Evolutionary conservation across 2,797 vertebrate species (phyloP).

Genomic region (Lutjanus campechanus): DNA sequence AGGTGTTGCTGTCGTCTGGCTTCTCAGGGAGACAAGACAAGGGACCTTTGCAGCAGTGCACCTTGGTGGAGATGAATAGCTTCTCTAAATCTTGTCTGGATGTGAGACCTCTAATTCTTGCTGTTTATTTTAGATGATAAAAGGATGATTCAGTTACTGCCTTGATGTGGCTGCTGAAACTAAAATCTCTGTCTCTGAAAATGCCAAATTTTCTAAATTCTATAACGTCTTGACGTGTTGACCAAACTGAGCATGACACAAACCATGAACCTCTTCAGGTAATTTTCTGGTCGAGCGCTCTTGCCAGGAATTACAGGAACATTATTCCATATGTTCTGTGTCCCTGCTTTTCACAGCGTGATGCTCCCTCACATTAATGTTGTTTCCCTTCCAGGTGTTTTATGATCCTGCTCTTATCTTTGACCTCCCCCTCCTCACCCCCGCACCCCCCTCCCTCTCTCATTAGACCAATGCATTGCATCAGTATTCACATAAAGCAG

Average conservation of each 20-base stretch:
- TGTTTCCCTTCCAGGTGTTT: conserved; percentile 64
- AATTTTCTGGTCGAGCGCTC: conserved; percentile 29
- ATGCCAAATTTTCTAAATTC: conserved; percentile 3
- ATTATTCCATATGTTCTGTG: conserved; percentile 37
- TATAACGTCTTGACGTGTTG: background rate
- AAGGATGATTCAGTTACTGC: background rate
- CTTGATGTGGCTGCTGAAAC: background rate
- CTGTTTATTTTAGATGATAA: conserved; percentile 29
- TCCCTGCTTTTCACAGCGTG: conserved; percentile 29
- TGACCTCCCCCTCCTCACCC: conserved; percentile 31
- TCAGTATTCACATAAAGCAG: conserved; percentile 60
- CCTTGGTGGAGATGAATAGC: background rate
- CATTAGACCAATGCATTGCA: conserved; percentile 53
- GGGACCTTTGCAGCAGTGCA: conserved; percentile 5
- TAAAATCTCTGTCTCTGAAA: too few species aligned
- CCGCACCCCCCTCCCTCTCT: conserved; percentile 20
- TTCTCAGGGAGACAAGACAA: conserved; percentile 2
- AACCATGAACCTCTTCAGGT: conserved; percentile 25
- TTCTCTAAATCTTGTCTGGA: conserved; percentile 12
- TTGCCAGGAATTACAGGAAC: conserved; percentile 18
- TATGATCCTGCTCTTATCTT: conserved; percentile 52
- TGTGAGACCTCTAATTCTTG: conserved; percentile 22
- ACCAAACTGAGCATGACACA: conserved; percentile 14
- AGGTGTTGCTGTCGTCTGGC: conserved; percentile 3
- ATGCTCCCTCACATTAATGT: conserved; percentile 53